Evolutionary conservation across 2,113 vertebrate genomes (phyloP), one percentile per base, ranked within the genome.

Genomic region (Aspidoscelis tigris): DNA sequence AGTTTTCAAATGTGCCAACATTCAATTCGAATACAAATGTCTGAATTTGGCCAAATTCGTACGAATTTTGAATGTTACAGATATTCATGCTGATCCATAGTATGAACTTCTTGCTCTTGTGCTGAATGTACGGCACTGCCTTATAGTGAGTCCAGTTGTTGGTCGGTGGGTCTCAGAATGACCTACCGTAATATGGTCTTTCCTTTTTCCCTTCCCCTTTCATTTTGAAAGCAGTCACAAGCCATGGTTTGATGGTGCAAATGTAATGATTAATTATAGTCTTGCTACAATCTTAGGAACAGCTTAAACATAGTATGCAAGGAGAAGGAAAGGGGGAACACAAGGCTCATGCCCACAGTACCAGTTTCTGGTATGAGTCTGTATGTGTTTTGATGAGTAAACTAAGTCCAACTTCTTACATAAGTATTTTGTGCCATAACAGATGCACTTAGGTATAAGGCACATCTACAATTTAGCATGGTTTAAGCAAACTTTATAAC

Each of bases 361-460:
- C 16, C 43, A 39, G 11, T 33, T 26, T 44, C 9, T 82, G 22
- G 16, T 73, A 44, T 26, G 24, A 26, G 2, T 39, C 33, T 64
- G 39, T 53, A n/a, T 44, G 39, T 61, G 43, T 74, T 74, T 21
- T 82, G 55, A 10, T 5, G 41, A 44, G 55, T 73, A 39, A 18
- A 64, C 41, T 11, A 16, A 18, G 53, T 64, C 58, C 44, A 3
- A 84, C 11, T 79, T 82, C 83, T 82, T 76, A 79, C 80, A 80
- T n/a, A 85, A 72, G 47, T 50, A 50, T 50, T 50, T 50, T 50
- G 47, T 50, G 47, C 47, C 47, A 9, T 50, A 50, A 50, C 5
- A 50, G 47, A 50, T 50, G 47, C 47, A 50, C 8, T 50, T 5
- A 50, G 47, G 47, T 50, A 50, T 50, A 50, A 50, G 47, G 8